A percentile compares a stretch with the other conserved stretches of the same genome.
Conservation (phyloP, 2,888 invertebrate species). For the Meteorus colon region DNA sequence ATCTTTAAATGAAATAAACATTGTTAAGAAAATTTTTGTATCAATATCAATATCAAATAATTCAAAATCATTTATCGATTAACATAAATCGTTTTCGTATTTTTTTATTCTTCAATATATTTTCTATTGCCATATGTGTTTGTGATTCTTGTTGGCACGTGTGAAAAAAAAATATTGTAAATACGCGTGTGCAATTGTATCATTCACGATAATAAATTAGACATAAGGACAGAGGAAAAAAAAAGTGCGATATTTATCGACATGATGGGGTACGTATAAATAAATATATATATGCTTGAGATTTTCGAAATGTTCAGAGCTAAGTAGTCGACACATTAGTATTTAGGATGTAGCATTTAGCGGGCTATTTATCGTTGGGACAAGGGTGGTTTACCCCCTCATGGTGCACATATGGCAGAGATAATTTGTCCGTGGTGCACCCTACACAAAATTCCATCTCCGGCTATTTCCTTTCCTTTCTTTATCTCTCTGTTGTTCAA, state of each 20-base stretch:
- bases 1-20: no score
- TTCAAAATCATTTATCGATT: no score
- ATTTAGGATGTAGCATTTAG: constrained; percentile 62
- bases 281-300: constrained; percentile 19
- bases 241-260: constrained; percentile 43
- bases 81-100: no score
- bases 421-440: constrained; percentile 56
- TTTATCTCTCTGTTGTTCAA: constrained; percentile 19
- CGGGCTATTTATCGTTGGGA: constrained; percentile 58
- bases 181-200: constrained; percentile 12
- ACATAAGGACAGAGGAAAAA: constrained; percentile 40
- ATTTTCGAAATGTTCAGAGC: constrained; percentile 9
- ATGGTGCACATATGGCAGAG: constrained; percentile 67
- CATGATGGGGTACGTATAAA: constrained; percentile 41
- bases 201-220: constrained; percentile 5
- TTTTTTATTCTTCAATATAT: not conserved
- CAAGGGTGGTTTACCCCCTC: constrained; percentile 63
- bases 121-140: not conserved
- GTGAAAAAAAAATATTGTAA: constrained; percentile 4
- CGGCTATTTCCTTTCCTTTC: constrained; percentile 52
- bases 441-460: constrained; percentile 48
- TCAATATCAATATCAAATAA: no score
- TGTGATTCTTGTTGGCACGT: constrained; percentile 23
- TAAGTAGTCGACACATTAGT: constrained; percentile 52
- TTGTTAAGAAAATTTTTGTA: no score